A percentile compares a stretch with the other conserved stretches of the same genome.
phyloP scores from a whole-genome alignment of 1,140 invertebrate genomes.

The Hyles euphorbiae region DNA sequence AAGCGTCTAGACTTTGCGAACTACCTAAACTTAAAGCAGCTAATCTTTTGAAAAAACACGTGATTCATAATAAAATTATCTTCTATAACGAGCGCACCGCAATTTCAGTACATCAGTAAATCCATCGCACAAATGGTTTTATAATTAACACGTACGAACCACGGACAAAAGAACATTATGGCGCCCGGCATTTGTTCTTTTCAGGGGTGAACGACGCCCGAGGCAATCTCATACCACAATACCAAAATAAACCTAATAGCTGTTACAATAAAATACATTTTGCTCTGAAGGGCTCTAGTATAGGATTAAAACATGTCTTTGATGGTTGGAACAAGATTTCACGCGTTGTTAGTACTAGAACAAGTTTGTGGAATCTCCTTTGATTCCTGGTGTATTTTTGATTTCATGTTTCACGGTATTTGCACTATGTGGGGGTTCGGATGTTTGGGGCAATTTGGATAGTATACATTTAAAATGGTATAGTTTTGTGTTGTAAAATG shows the following conservation, averaged over 20 bases:
- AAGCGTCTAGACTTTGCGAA: no score
- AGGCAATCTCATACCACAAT: constrained; percentile 6
- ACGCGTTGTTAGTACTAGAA: constrained; percentile 66
- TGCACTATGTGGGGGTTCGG: constrained; percentile 35
- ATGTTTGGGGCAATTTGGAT: constrained; percentile 1
- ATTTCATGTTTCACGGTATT: constrained; percentile 56
- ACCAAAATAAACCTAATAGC: constrained; percentile 22
- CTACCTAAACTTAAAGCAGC: no score
- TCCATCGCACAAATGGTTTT: constrained; percentile 12
- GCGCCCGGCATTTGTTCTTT: constrained; percentile 15
- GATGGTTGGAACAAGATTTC: constrained; percentile 66
- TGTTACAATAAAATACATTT: constrained; percentile 18
- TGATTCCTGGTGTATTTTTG: constrained; percentile 67
- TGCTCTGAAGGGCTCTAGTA: constrained; percentile 8
- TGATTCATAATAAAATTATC: no score
- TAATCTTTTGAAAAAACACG: no score
- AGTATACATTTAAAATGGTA: background rate
- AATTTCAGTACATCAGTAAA: no score
- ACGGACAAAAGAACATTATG: constrained; percentile 12
- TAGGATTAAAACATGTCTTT: constrained; percentile 54
- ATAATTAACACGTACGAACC: constrained; percentile 18
- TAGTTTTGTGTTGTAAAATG: no score
- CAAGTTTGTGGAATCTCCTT: constrained; percentile 61
- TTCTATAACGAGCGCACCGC: no score
- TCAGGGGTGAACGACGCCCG: constrained; percentile 14